phyloP scores from a whole-genome alignment of 2,888 invertebrate genomes.

The Lydus trimaculatus region DNA sequence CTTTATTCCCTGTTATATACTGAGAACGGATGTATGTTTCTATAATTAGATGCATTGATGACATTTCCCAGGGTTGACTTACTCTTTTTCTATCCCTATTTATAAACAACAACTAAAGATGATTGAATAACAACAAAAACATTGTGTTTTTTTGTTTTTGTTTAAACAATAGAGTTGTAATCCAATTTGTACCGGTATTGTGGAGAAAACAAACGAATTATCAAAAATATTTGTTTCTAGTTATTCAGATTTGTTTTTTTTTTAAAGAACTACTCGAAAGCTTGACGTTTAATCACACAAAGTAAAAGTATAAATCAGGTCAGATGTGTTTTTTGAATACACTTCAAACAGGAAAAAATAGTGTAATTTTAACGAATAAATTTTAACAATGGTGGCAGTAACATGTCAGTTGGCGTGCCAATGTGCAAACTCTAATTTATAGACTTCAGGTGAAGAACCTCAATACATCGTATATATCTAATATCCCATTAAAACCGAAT shows the following conservation, averaged over 20 bases:
- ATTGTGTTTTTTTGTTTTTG: not conserved
- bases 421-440: not conserved
- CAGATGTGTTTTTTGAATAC: not conserved
- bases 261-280: not conserved
- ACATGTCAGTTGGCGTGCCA: not conserved
- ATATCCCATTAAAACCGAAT: not conserved
- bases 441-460: not conserved
- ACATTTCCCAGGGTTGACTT: not conserved
- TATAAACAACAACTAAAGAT: not conserved
- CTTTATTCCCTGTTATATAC: not conserved
- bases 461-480: not conserved
- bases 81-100: not conserved
- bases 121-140: not conserved
- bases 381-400: not conserved
- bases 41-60: slow-evolving; percentile 39
- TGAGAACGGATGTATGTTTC: slow-evolving; percentile 40
- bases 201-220: not conserved
- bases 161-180: not conserved
- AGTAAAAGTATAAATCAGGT: not conserved
- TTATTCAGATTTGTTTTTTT: not conserved
- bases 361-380: not conserved
- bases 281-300: not conserved
- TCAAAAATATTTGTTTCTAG: not conserved
- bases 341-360: not conserved
- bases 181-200: not conserved